Percentiles rank a stretch among this genome's conserved stretches.
Evolutionary conservation across 2,888 invertebrate genomes (phyloP).

Genomic region (Branchipolynoe longqiensis): DNA sequence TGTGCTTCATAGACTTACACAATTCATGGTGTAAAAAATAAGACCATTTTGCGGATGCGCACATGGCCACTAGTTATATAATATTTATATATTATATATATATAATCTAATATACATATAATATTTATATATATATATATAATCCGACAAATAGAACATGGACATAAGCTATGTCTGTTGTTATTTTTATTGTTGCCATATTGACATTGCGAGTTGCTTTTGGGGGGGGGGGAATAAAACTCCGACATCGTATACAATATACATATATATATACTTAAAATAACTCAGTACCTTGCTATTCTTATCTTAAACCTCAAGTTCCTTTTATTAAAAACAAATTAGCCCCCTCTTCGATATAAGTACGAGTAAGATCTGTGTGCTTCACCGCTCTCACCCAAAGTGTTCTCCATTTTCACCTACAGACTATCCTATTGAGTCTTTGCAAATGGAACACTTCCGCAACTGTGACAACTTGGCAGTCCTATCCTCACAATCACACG

Average conservation of each 20-base stretch:
- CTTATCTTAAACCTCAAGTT: conserved; percentile 2
- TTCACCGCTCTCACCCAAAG: not conserved
- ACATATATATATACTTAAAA: not conserved
- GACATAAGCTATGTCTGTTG: too few species aligned
- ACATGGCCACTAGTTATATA: not conserved
- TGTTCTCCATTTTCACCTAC: too few species aligned
- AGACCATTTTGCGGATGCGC: not conserved
- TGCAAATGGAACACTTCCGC: conserved; percentile 26
- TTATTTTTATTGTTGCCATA: too few species aligned
- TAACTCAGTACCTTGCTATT: not conserved
- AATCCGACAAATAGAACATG: too few species aligned
- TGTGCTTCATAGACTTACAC: not conserved
- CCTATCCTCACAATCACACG: conserved; percentile 45
- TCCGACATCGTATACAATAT: not conserved
- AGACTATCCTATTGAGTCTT: not conserved
- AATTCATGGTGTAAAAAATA: conserved; percentile 12
- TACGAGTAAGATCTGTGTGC: too few species aligned
- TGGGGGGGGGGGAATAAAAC: too few species aligned
- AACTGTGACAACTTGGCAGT: conserved; percentile 30
- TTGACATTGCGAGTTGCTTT: too few species aligned
- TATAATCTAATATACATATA: too few species aligned
- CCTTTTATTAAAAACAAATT: not conserved
- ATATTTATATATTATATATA: not conserved
- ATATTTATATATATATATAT: conserved; percentile 2
- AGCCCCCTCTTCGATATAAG: not conserved